These are phyloP conservation scores for Helogale parvula DNA, from an alignment of 2,113 vertebrate genomes.

Conservation along the genomic window DNA sequence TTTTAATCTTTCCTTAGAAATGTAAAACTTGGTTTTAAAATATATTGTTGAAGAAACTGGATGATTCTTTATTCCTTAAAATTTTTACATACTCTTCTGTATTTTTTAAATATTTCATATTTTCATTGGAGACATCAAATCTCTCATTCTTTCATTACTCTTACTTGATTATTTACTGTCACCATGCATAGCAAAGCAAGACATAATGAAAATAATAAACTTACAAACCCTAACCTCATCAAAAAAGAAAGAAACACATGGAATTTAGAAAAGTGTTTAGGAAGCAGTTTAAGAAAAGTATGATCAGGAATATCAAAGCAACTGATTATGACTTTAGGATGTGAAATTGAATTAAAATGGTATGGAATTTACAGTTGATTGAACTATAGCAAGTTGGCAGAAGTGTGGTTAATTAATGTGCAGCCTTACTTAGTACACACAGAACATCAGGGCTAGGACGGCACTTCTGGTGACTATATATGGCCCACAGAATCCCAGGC, in stretches of 20 bases:
- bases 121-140: not conserved
- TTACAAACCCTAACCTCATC: not conserved
- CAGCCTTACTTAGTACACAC: not conserved
- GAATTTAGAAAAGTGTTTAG: not conserved
- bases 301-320: not conserved
- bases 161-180: not conserved
- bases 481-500: not conserved
- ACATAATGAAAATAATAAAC: not conserved
- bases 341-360: not conserved
- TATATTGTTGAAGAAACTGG: not conserved
- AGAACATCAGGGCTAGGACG: not conserved
- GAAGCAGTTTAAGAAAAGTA: conserved; percentile 13
- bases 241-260: not conserved
- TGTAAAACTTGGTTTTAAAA: not conserved
- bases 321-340: not conserved
- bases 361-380: not conserved
- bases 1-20: conserved; percentile 20
- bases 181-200: not conserved
- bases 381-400: not conserved
- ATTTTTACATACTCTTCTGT: not conserved
- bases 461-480: not conserved
- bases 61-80: not conserved
- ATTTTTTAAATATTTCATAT: not conserved
- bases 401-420: not conserved
- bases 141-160: not conserved